Evolutionary conservation across 1,140 invertebrate species (phyloP).

Genomic region (Monochamus saltuarius): DNA sequence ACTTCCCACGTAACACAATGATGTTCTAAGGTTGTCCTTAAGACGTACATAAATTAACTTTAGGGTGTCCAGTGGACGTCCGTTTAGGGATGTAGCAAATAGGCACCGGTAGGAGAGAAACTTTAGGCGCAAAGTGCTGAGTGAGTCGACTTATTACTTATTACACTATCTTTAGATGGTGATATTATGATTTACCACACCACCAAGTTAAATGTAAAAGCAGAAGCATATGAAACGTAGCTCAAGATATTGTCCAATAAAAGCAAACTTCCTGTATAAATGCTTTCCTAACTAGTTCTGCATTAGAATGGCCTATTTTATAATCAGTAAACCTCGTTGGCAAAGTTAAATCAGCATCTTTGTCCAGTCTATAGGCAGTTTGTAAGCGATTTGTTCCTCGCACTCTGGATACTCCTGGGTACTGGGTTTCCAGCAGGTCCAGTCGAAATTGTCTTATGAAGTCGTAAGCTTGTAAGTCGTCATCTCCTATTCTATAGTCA

Average conservation of each 20-base stretch:
- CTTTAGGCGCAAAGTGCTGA: too few relatives aligned
- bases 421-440: slow-evolving; percentile 62
- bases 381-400: slow-evolving; percentile 73
- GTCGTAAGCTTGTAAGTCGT: slow-evolving; percentile 76
- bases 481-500: slow-evolving; percentile 66
- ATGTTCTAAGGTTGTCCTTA: too few relatives aligned
- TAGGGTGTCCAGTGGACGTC: too few relatives aligned
- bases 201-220: not conserved
- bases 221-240: too few relatives aligned
- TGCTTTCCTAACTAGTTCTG: not conserved
- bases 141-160: too few relatives aligned
- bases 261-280: not conserved
- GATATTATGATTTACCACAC: not conserved
- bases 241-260: not conserved
- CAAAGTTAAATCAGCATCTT: slow-evolving; percentile 67
- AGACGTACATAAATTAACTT: too few relatives aligned
- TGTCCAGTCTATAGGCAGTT: slow-evolving; percentile 73
- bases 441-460: slow-evolving; percentile 74
- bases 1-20: too few relatives aligned
- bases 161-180: too few relatives aligned
- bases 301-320: not conserved
- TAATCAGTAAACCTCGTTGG: slow-evolving; percentile 60
- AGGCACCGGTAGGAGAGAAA: too few relatives aligned
- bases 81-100: too few relatives aligned
- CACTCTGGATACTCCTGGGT: slow-evolving; percentile 67